These are phyloP conservation scores for Chironomus striatipennis DNA, from an alignment of 1,140 invertebrate genomes.

Conservation along the genomic window DNA sequence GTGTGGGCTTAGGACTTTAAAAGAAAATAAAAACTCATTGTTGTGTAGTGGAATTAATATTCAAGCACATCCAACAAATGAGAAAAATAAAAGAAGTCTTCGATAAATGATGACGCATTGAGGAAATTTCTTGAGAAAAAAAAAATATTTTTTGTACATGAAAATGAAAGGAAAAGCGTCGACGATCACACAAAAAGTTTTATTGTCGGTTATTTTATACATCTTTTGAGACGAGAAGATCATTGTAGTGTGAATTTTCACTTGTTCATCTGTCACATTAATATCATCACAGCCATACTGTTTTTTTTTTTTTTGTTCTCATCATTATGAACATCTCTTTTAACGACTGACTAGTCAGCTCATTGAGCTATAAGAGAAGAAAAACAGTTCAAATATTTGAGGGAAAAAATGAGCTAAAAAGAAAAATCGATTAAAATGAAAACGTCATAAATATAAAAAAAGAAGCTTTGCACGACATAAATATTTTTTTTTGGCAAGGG, in stretches of 20 bases:
- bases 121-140: too few species aligned
- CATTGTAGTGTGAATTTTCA: background rate
- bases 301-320: background rate
- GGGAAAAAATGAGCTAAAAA: background rate
- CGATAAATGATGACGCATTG: too few species aligned
- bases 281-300: background rate
- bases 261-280: background rate
- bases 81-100: too few species aligned
- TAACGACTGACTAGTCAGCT: background rate
- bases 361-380: constrained; percentile 9
- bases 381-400: background rate
- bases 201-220: too few species aligned
- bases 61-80: too few species aligned
- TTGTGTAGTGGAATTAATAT: too few species aligned
- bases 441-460: constrained; percentile 13
- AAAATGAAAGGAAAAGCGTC: too few species aligned
- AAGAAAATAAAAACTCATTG: too few species aligned
- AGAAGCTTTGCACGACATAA: background rate
- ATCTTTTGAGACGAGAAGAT: too few species aligned
- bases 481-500: background rate
- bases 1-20: too few species aligned
- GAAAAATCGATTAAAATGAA: background rate
- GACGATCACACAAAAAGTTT: too few species aligned
- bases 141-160: too few species aligned
- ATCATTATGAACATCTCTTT: background rate